These are phyloP conservation scores for Drosophila subobscura DNA, from an alignment of 1,140 invertebrate genomes.

Conservation along the genomic window DNA sequence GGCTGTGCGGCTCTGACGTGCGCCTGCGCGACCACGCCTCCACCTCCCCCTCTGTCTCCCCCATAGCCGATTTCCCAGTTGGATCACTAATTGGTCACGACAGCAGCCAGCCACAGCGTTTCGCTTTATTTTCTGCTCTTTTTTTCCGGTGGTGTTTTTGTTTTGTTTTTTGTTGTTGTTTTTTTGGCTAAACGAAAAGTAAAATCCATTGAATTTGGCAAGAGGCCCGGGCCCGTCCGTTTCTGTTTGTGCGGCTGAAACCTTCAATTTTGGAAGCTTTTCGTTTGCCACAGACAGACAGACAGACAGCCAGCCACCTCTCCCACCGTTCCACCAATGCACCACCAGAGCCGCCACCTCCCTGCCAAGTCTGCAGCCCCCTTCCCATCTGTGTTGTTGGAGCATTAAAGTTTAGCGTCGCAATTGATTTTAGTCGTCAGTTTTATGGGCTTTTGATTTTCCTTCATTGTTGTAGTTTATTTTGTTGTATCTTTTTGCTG, in stretches of 20 bases:
- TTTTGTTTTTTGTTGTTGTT: constrained; percentile 14
- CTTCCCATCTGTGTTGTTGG: constrained; percentile 23
- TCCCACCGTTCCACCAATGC: constrained; percentile 25
- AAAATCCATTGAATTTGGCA: constrained; percentile 82
- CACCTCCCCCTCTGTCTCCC: constrained; percentile 3
- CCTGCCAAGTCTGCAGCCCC: background rate
- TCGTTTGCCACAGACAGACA: constrained; percentile 9
- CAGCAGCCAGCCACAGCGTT: constrained; percentile 52
- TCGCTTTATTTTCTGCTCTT: constrained; percentile 42
- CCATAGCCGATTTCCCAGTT: constrained; percentile 41
- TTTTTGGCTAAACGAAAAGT: constrained; percentile 70
- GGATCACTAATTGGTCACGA: constrained; percentile 80
- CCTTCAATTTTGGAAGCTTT: constrained; percentile 70
- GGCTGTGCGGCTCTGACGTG: constrained; percentile 52
- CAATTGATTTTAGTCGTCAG: constrained; percentile 81
- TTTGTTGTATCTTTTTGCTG: constrained; percentile 11
- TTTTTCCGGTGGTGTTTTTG: constrained; percentile 25
- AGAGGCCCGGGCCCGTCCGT: constrained; percentile 66
- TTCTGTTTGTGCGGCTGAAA: constrained; percentile 57
- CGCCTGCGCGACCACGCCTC: constrained; percentile 66
- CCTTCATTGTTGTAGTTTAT: constrained; percentile 36
- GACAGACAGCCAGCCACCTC: constrained; percentile 32
- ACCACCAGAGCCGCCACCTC: background rate
- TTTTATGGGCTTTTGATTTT: constrained; percentile 79
- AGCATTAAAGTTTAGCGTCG: constrained; percentile 74